Evolutionary conservation across 2,888 invertebrate genomes (phyloP).

Genomic region (Doris montereyensis): DNA sequence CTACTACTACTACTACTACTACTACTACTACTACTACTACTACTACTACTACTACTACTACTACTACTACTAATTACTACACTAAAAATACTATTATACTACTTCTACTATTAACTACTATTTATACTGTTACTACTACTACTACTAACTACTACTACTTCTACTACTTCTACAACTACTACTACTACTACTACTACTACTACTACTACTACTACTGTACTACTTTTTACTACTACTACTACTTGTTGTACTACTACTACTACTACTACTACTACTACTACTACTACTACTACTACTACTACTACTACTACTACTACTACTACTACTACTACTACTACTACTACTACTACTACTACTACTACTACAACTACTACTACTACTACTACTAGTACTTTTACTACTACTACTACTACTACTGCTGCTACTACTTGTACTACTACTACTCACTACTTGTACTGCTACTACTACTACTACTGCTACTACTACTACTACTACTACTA

Average conservation of each 20-base stretch:
- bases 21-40: neutral
- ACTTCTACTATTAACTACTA: neutral
- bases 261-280: neutral
- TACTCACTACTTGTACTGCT: neutral
- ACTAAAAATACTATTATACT: neutral
- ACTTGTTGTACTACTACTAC: neutral
- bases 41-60: neutral
- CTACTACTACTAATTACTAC: neutral
- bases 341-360: slow-evolving; percentile 20
- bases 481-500: slow-evolving; percentile 28
- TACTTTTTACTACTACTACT: neutral
- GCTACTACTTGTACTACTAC: neutral
- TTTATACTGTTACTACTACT: neutral
- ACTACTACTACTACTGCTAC: slow-evolving; percentile 25
- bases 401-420: neutral
- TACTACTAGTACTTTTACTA: neutral
- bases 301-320: slow-evolving; percentile 1
- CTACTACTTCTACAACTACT: neutral
- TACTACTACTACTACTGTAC: neutral
- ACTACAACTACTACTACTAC: slow-evolving; percentile 9
- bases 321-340: slow-evolving; percentile 9
- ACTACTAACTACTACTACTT: neutral
- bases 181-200: neutral
- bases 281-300: neutral
- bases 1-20: neutral